Conservation (phyloP, 2,888 invertebrate genomes). For the Heterodera filipjevi region DNA sequence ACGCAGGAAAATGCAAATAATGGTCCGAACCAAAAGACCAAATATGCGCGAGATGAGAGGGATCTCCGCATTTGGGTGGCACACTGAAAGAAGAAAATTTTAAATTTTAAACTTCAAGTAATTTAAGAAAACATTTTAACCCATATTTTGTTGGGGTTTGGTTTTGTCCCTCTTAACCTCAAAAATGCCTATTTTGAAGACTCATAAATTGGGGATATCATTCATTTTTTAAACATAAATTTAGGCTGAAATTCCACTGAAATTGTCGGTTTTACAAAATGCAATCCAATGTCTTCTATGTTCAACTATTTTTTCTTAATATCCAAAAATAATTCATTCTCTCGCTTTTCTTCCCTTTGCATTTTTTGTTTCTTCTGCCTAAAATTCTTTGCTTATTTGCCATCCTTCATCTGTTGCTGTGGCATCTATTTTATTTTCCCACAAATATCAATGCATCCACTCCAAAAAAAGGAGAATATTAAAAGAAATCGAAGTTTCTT, state of each 20-base stretch:
- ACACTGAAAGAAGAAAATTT: constrained; percentile 16
- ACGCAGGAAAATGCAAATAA: constrained; percentile 21
- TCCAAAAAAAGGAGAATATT: neutral
- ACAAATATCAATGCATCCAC: neutral
- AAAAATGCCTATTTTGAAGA: too few relatives aligned
- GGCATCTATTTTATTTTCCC: neutral
- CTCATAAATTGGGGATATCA: too few relatives aligned
- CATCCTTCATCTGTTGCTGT: neutral
- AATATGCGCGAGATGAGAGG: constrained; percentile 9
- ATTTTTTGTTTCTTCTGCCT: neutral
- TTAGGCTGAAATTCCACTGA: neutral
- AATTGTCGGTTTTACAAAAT: neutral
- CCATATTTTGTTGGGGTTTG: too few relatives aligned
- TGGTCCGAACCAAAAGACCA: constrained; percentile 23
- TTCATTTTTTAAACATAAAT: too few relatives aligned
- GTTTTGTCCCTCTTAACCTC: too few relatives aligned
- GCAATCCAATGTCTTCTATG: too few relatives aligned
- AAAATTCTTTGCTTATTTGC: neutral
- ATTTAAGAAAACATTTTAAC: too few relatives aligned
- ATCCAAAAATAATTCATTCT: too few relatives aligned
- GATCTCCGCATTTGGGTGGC: neutral
- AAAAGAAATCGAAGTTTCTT: neutral
- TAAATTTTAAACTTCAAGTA: too few relatives aligned
- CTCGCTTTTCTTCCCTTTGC: neutral
- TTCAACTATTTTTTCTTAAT: too few relatives aligned